phyloP scores from a whole-genome alignment of 2,797 vertebrate genomes.

The Silurus lanzhouensis region DNA sequence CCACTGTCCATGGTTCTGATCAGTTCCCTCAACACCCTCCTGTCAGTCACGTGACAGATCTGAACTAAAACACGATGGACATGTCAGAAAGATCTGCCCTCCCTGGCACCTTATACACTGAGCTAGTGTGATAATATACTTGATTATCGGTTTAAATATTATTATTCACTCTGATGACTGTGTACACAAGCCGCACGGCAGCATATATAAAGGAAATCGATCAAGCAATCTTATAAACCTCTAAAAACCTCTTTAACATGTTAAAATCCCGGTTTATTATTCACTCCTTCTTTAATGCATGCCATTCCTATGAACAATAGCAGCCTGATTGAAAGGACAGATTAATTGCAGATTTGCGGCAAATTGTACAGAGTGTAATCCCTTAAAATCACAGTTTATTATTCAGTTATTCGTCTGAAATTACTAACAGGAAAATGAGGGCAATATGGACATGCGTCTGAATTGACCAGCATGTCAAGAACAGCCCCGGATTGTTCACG shows the following conservation, averaged over 20 bases:
- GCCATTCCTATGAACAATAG: not conserved
- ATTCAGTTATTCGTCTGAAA: not conserved
- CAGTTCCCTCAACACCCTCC: slow-evolving; percentile 12
- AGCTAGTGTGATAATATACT: not conserved
- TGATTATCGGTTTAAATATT: not conserved
- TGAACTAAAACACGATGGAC: not conserved
- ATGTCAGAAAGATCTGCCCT: not conserved
- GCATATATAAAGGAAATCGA: not conserved
- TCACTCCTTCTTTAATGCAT: not conserved
- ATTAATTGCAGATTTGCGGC: not conserved
- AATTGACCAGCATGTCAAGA: not conserved
- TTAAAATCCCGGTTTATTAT: not conserved
- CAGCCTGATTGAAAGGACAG: not conserved
- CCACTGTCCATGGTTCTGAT: slow-evolving; percentile 46
- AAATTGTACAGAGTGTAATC: not conserved
- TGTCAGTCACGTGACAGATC: not conserved
- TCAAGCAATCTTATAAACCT: not conserved
- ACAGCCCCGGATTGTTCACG: not conserved
- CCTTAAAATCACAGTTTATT: not conserved
- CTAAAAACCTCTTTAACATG: not conserved
- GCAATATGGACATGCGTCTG: not conserved
- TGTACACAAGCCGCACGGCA: not conserved
- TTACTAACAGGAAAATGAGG: not conserved
- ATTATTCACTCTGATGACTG: not conserved
- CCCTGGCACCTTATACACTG: not conserved